A percentile compares a stretch with the other conserved stretches of the same genome.
Evolutionary conservation across 2,797 vertebrate species (phyloP).

Genomic region (Ambastaia sidthimunki): DNA sequence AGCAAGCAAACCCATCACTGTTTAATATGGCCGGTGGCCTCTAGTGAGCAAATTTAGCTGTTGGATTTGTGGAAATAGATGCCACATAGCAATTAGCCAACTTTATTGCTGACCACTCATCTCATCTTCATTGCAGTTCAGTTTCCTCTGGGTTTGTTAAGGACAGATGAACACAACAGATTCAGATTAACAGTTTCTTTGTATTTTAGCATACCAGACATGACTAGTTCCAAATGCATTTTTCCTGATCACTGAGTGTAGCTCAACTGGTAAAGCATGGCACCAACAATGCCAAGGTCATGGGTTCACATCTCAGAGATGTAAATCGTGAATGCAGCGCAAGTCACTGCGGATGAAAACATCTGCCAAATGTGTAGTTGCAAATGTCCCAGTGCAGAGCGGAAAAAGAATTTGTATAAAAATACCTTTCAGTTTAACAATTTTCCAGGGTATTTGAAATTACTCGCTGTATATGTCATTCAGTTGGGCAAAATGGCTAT

Average conservation of each 20-base stretch:
- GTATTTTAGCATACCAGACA: neutral
- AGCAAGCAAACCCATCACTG: neutral
- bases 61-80: constrained; percentile 1
- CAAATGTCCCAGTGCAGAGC: neutral
- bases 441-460: neutral
- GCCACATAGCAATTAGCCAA: constrained; percentile 13
- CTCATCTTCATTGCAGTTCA: neutral
- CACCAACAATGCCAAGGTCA: neutral
- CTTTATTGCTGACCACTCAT: neutral
- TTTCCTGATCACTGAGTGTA: neutral
- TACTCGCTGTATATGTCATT: neutral
- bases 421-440: constrained; percentile 3
- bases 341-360: neutral
- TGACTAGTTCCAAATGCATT: neutral
- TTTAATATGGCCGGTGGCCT: neutral
- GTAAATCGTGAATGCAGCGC: neutral
- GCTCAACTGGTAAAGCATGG: neutral
- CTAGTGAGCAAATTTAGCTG: neutral
- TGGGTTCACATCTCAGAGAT: neutral
- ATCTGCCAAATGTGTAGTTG: neutral
- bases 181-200: neutral
- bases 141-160: neutral
- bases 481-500: constrained; percentile 2
- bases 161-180: neutral
- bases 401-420: neutral